A percentile compares a stretch with the other conserved stretches of the same genome.
phyloP scores from a whole-genome alignment of 2,888 invertebrate genomes.

The Teinopalpus imperialis region DNA sequence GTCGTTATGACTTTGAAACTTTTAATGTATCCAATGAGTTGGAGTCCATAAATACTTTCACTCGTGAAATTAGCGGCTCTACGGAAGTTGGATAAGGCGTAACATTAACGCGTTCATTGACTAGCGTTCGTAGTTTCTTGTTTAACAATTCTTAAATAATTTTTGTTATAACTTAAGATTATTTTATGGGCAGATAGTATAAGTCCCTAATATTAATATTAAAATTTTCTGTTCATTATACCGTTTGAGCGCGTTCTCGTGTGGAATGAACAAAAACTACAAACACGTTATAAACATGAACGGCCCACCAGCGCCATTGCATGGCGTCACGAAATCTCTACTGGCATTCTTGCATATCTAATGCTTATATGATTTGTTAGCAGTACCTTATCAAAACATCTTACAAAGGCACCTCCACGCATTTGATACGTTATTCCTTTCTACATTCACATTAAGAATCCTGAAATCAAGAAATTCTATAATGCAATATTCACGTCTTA shows the following conservation, averaged over 20 bases:
- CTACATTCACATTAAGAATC: conserved; percentile 19
- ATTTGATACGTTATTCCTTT: conserved; percentile 16
- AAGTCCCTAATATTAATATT: conserved; percentile 39
- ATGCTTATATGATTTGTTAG: conserved; percentile 63
- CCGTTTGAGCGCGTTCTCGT: conserved; percentile 50
- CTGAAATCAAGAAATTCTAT: conserved; percentile 9
- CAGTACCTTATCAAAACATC: conserved; percentile 49
- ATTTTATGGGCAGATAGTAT: conserved; percentile 25
- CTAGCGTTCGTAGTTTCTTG: no score
- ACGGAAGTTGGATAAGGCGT: conserved; percentile 55
- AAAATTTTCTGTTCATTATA: conserved; percentile 53
- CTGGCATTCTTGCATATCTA: conserved; percentile 76
- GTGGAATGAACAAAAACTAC: conserved; percentile 57
- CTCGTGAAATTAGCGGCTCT: conserved; percentile 67
- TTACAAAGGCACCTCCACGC: conserved; percentile 29
- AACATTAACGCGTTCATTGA: conserved; percentile 36
- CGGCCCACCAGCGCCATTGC: conserved; percentile 53
- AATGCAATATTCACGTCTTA: conserved; percentile 25
- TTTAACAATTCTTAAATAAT: conserved; percentile 53
- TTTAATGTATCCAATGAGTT: conserved; percentile 79
- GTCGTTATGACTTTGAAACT: conserved; percentile 70
- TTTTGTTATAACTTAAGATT: conserved; percentile 33
- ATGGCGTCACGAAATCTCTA: conserved; percentile 70
- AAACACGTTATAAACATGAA: conserved; percentile 67
- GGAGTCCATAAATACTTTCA: conserved; percentile 67